Base-by-base conservation (phyloP, 64 coral and sea anemone species). In the Montipora foliosa region DNA sequence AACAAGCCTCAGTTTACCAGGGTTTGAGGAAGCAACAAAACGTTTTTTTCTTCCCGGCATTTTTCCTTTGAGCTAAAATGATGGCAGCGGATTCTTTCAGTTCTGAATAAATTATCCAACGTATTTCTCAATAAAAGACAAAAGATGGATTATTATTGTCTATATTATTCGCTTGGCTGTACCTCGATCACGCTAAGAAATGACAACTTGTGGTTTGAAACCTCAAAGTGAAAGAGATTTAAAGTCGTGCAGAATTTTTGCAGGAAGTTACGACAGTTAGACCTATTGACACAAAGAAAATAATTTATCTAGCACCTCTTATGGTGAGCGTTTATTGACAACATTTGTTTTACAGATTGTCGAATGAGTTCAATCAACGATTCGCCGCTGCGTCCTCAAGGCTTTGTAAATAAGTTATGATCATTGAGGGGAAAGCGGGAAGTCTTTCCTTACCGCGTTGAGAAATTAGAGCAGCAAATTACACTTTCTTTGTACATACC, bases 341-440 rank as follows among this genome's bases (percentile, higher is more conserved):
- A 71, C n/a, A 66, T 46, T 11, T n/a, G 82, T 37, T 37, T 37
- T 67, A 84, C 82, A 86, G 6, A 24, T 19, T 72, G 64, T 68
- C 24, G 19, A 5, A 71, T n/a, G 37, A 37, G 37, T 57, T 57
- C 53, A 6, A 57, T 8, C 45, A 21, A 1, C 52, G 45, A 86
- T 49, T 86, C 82, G 82, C 19, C 71, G 22, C 66, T 19, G 49
- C 50, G 4, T 9, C 66, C 46, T 67, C 4, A 50, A 86, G 37
- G 16, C 6, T 17, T 17, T 16, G 20, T 86, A 49, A 86, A 86
- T 86, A 86, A 70, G 82, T 86, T 13, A 86, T 86, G 82, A 49
- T 72, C 71, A 22, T 72, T 6, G 53, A 37, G 61, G 81, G 17
- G 61, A 9, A 81, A 37, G 8, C 57, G 44, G 19, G 66, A 70